These are phyloP conservation scores for Drosophila barbarae DNA, from an alignment of 2,888 invertebrate genomes.

Conservation along the genomic window DNA sequence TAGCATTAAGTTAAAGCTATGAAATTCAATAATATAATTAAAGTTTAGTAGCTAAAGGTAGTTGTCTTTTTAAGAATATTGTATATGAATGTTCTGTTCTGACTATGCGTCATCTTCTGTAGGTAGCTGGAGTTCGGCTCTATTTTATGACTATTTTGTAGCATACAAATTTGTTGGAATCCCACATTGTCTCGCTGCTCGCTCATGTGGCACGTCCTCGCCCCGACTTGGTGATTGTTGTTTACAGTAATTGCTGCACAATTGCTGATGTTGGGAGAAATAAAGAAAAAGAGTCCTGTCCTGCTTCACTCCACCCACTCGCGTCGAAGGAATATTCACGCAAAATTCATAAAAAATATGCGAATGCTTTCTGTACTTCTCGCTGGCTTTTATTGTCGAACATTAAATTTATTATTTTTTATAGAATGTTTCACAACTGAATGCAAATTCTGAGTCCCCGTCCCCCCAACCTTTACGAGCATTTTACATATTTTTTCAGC, in stretches of 20 bases:
- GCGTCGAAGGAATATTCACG: slow-evolving; percentile 49
- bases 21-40: neutral
- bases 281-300: slow-evolving; percentile 21
- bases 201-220: slow-evolving; percentile 40
- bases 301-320: neutral
- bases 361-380: slow-evolving; percentile 48
- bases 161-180: slow-evolving; percentile 16
- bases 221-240: slow-evolving; percentile 62
- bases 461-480: slow-evolving; percentile 29
- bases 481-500: slow-evolving; percentile 42
- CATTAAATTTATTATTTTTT: slow-evolving; percentile 75
- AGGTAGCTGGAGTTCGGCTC: slow-evolving; percentile 11
- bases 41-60: neutral
- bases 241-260: slow-evolving; percentile 67
- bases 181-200: slow-evolving; percentile 49
- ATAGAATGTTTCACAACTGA: slow-evolving; percentile 74
- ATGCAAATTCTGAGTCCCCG: slow-evolving; percentile 60
- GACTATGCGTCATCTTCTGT: slow-evolving; percentile 1
- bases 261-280: slow-evolving; percentile 45
- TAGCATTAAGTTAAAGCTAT: neutral
- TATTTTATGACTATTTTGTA: slow-evolving; percentile 23
- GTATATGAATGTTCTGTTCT: neutral
- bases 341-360: slow-evolving; percentile 70
- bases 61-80: neutral
- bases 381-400: slow-evolving; percentile 68